Conservation (phyloP, 1,140 invertebrate genomes). For the Zophobas atratus region DNA sequence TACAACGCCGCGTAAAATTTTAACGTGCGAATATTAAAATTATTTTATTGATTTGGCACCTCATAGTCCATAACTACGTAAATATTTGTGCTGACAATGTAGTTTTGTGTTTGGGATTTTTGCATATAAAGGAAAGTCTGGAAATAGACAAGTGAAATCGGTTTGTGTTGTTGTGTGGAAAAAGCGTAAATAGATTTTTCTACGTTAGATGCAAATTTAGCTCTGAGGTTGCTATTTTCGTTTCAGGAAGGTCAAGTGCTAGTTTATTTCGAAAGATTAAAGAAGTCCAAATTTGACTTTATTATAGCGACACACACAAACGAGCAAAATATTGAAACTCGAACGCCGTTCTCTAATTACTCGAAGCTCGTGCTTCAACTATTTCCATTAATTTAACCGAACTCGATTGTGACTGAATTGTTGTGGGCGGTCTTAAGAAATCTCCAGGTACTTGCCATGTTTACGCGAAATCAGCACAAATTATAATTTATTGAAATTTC, state of each 20-base stretch:
- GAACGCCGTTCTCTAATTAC: no score
- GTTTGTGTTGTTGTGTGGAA: no score
- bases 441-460: neutral
- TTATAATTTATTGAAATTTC: neutral
- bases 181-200: no score
- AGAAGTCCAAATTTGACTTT: no score
- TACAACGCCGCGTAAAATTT: neutral
- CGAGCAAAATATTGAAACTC: no score
- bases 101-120: no score
- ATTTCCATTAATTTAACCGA: neutral
- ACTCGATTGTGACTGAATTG: neutral
- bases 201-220: neutral
- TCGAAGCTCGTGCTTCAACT: neutral
- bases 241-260: no score
- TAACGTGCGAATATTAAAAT: neutral
- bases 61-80: neutral
- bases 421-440: neutral
- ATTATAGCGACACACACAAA: no score
- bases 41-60: neutral
- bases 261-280: no score
- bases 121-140: no score
- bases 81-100: neutral
- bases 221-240: no score
- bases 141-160: no score
- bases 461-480: neutral